Conservation (phyloP, 2,113 vertebrate species). For the Phylloscopus trochilus region DNA sequence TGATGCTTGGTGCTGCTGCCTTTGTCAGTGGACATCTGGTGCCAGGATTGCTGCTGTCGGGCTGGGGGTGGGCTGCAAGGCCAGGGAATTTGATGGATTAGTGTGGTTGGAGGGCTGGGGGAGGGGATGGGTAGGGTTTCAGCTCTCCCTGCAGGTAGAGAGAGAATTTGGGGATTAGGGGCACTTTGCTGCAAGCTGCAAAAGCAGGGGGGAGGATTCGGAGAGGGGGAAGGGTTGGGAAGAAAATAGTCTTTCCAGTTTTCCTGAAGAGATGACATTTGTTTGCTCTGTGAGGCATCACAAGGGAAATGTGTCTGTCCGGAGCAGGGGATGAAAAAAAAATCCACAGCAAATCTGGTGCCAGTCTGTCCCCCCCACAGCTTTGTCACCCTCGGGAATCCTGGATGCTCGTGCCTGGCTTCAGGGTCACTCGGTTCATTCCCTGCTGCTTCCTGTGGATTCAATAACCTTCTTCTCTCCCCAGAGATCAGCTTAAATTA, state of each 20-base stretch:
- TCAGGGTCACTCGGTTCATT: not conserved
- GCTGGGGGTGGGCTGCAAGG: constrained; percentile 41
- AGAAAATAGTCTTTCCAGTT: not conserved
- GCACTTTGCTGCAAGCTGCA: not conserved
- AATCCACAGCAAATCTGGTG: constrained; percentile 14
- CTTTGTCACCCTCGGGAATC: constrained; percentile 5
- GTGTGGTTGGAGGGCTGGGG: constrained; percentile 11
- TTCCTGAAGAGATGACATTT: not conserved
- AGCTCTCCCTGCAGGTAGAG: constrained; percentile 38
- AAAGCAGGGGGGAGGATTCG: rapidly evolving
- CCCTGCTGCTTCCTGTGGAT: constrained; percentile 38
- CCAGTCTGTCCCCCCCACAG: not conserved
- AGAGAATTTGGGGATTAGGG: constrained; percentile 40
- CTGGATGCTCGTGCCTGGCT: not conserved
- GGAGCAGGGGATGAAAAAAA: not conserved
- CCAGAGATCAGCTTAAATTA: constrained; percentile 33
- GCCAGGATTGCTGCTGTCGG: constrained; percentile 49
- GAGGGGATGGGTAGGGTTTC: constrained; percentile 20
- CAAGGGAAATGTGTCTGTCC: not conserved
- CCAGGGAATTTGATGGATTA: constrained; percentile 48
- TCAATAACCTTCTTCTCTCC: constrained; percentile 40
- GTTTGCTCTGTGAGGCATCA: not conserved
- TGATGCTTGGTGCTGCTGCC: constrained; percentile 28
- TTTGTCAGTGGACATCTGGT: constrained; percentile 67
- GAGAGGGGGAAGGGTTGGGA: not conserved